Evolutionary conservation across 2,113 vertebrate genomes (phyloP), one percentile per base, ranked within the genome.

Genomic region (Craseonycteris thonglongyai): DNA sequence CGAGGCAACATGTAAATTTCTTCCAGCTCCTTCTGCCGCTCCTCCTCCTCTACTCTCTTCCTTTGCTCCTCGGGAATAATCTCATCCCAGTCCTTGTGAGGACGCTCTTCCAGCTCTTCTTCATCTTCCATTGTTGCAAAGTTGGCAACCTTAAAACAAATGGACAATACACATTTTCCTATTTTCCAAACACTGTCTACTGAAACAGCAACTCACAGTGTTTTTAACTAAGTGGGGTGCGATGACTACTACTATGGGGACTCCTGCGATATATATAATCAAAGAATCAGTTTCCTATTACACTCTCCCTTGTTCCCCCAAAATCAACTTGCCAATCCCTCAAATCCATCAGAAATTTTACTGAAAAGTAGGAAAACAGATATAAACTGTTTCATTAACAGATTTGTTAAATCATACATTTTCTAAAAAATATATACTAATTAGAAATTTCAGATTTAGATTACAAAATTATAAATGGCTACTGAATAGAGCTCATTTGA

Each of bases 1-100:
- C 99, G 98, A 49, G 99, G 99, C 95, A 99, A 97, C 99, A 99
- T 99, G 92, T 99, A 99, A 95, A 99, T 99, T 95, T 99, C 99
- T 56, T 99, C 99, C 97, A 99, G 98, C 97, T 99, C 99, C 91
- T 99, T 99, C 97, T 99, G 99, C 66, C 99, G 99, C 95, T 99
- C 99, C 95, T 99, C 99, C 85, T 99, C 99, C 95, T 99, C 99
- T 13, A 99, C 98, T 93, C 99, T 99, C 66, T 98, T 99, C 51
- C 99, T 98, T 93, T 99, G 99, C 40, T 99, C 99, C 88, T 99
- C 99, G 0, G 99, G 99, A 97, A 99, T 99, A 88, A 99, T 99
- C 24, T 99, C 98, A 0, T 99, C 99, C 99, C 99, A 99, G 80
- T 99, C 99, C 69, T 98, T 98, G 9, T 98, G 93, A 7, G 97